Conservation (phyloP, 2,888 invertebrate species). For the Pammene aurita region DNA sequence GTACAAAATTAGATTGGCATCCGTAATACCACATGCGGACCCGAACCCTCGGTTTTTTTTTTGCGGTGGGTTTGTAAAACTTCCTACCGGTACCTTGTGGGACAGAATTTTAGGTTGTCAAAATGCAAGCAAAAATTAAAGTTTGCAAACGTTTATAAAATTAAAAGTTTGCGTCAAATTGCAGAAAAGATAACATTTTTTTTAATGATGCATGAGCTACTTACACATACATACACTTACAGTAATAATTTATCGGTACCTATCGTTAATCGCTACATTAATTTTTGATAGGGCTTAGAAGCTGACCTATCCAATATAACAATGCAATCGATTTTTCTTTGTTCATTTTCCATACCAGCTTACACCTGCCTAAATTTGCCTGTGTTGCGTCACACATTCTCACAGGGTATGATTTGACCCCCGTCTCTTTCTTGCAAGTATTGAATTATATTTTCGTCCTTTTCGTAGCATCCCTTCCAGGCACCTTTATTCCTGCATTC, state of each 20-base stretch:
- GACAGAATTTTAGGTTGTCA: not conserved
- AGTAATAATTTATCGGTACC: constrained; percentile 1
- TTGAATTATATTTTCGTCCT: constrained; percentile 55
- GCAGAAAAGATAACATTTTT: too few species aligned
- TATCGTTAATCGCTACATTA: constrained; percentile 36
- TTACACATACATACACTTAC: not conserved
- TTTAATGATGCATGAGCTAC: not conserved
- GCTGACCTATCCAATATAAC: constrained; percentile 71
- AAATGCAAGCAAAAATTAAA: not conserved
- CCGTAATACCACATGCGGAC: constrained; percentile 55
- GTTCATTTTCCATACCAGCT: constrained; percentile 64
- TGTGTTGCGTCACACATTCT: constrained; percentile 73
- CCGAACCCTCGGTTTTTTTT: constrained; percentile 55
- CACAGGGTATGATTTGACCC: constrained; percentile 74
- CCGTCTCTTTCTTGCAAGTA: constrained; percentile 57
- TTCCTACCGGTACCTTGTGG: constrained; percentile 30
- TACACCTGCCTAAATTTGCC: constrained; percentile 74
- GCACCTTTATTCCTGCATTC: constrained; percentile 73
- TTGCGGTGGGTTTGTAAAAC: constrained; percentile 47
- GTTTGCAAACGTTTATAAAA: not conserved
- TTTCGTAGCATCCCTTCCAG: constrained; percentile 65
- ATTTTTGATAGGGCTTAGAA: constrained; percentile 45
- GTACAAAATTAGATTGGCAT: constrained; percentile 60
- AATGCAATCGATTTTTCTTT: constrained; percentile 64
- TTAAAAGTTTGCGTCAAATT: not conserved